Evolutionary conservation across 2,113 vertebrate genomes (phyloP), one percentile per base, ranked within the genome.

Genomic region (Paracanthobrama guichenoti): DNA sequence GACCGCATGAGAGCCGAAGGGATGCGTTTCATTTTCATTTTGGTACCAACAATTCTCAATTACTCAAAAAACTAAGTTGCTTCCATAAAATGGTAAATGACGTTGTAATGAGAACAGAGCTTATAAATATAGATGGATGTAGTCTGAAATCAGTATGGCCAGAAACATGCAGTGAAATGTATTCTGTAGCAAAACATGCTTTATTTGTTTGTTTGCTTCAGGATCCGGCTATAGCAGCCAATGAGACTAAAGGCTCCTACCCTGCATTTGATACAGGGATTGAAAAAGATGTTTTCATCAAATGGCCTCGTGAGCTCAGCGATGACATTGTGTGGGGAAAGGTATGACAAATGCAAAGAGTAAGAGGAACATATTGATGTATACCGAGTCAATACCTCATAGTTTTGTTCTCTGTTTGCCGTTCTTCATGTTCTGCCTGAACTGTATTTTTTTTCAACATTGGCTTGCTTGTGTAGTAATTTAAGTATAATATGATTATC

Each of bases 191-290:
- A 39, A 9, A 67, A 11, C 22, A 22, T 66, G 3, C 82, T 66
- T 87, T 20, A 18, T 16, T 71, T 79, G 50, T 67, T 88, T 87
- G 87, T 28, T 86, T 88, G 86, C 42, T 83, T 79, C 60, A 99
- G 97, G 96, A 99, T 91, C 98, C 97, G 85, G 92, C 94, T 22
- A 99, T 99, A 88, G 95, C 97, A 75, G 97, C 74, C 71, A 99
- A 99, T 87, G 97, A 99, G 92, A 97, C 95, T 0, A 0, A 6
- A 1, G 0, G 9, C 24, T 53, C 50, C 18, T 98, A 99, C 50
- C 90, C 90, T 75, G 28, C 97, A 18, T 98, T 93, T 85, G 2
- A 39, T 0, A 92, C 92, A 85, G 98, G 97, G 35, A 0, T 86
- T 16, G 0, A 42, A 0, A 9, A 94, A 0, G 85, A 98, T 64